Evolutionary conservation across 2,113 vertebrate species (phyloP), one percentile per base, ranked within the genome.

Genomic region (Alligator sinensis): DNA sequence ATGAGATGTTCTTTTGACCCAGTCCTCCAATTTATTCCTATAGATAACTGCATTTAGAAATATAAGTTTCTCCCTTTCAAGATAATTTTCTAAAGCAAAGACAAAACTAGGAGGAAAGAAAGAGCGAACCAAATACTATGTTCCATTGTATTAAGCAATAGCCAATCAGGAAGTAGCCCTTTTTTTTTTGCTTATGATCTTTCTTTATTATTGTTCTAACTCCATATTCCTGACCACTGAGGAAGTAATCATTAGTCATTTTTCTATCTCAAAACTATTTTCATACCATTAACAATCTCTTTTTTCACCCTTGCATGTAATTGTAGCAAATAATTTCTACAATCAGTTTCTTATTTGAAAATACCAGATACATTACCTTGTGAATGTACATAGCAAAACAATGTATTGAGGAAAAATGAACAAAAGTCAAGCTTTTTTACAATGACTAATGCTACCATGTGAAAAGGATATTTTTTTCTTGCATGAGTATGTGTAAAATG

Each of bases 151-250:
- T 60, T 92, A 28, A 80, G 21, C 60, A 80, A 16, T 91, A 91
- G 78, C 25, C 38, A 81, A 91, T 84, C 34, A 87, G 90, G 79
- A 91, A 84, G 66, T 0, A 0, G 14, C 86, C 72, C 30, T 10
- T 5, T 61, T 79, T 79, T 25, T 24, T 66, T 90, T 95, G 68
- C 30, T 11, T 22, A 34, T 22, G 19, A 11, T 21, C 10, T 70
- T 17, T 68, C 66, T 77, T 86, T 96, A 38, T 59, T 95, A 63
- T 63, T 74, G 91, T 93, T 94, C 54, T 58, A 66, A 74, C 91
- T 77, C 60, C 19, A 83, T 0, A 0, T 91, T 93, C 61, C 54
- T 87, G 77, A 85, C 72, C n/a, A 81, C 21, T 62, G 59, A 92
- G 63, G 79, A 91, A 88, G 64, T 57, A 66, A 17, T 59, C 61